Conservation (phyloP, 2,888 invertebrate species). For the Omphaloscelis lunosa region DNA sequence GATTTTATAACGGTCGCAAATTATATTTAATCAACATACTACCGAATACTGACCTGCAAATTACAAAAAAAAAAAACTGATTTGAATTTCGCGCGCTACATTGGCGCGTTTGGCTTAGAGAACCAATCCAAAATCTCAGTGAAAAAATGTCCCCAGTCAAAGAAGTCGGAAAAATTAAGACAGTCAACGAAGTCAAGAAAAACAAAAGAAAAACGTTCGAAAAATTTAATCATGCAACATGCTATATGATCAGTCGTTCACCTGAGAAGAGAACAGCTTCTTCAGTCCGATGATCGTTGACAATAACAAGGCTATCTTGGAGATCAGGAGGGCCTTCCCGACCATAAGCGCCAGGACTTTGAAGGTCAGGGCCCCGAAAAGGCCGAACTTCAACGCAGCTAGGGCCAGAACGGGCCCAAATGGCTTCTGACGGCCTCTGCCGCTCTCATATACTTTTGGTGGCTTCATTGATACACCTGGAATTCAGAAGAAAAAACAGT, state of each 20-base stretch:
- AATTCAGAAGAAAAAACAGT: slow-evolving; percentile 68
- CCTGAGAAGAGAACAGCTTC: slow-evolving; percentile 94
- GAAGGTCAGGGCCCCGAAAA: slow-evolving; percentile 95
- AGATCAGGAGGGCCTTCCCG: slow-evolving; percentile 95
- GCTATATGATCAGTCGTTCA: slow-evolving; percentile 76
- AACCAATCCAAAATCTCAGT: background rate
- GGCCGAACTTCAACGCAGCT: slow-evolving; percentile 95
- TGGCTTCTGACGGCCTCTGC: slow-evolving; percentile 94
- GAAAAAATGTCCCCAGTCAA: background rate
- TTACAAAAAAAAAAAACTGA: background rate
- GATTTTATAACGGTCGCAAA: background rate
- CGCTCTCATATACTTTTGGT: slow-evolving; percentile 90
- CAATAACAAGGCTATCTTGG: slow-evolving; percentile 95
- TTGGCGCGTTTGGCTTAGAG: background rate
- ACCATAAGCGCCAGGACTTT: slow-evolving; percentile 95
- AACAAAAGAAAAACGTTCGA: slow-evolving; percentile 36
- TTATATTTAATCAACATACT: background rate
- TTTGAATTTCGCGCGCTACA: background rate
- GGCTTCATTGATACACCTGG: slow-evolving; percentile 93
- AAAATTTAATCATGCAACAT: slow-evolving; percentile 67
- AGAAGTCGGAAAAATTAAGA: slow-evolving; percentile 13
- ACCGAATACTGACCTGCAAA: background rate
- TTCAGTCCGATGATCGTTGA: slow-evolving; percentile 95
- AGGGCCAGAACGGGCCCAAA: slow-evolving; percentile 94
- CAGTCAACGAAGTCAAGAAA: slow-evolving; percentile 42